Base-by-base conservation (phyloP, 2,113 vertebrate species). In the Riparia riparia region DNA sequence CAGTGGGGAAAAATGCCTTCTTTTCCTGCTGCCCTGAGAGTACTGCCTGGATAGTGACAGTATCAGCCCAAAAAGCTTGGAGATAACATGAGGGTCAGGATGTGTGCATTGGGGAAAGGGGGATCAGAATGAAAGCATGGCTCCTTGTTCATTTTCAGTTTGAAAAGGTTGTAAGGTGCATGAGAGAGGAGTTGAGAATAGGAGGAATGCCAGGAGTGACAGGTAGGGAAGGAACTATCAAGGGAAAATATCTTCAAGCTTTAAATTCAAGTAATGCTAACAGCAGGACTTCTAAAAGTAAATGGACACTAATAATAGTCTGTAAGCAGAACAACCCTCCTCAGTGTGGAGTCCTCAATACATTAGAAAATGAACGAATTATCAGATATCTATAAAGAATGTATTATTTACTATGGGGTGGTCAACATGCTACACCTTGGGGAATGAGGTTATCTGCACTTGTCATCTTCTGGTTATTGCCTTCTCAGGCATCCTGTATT, bases 261-360 rank as follows among this genome's bases (percentile, higher is more conserved):
- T 61, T 39, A 51, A 50, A 64, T 83, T 56, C 8, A 44, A 12
- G 20, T 20, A 53, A 41, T 53, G 20, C 18, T 34, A 72, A 83
- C 16, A 77, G 41, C 26, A 77, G 3, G 24, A 44, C 9, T 31
- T 31, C 37, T 9, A 28, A 44, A 94, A 83, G 12, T 17, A 56
- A 81, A 56, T 8, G 10, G 12, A 5, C 7, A 5, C 18, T 54
- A 41, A 17, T 10, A 58, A 57, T 28, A 64, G 70, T 1, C 34
- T 71, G 31, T 50, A 66, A 82, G 19, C 19, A 88, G 42, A 70
- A 44, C 29, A 64, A 9, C 1, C 6, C 2, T 7, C 6, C 37
- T 0, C 45, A 32, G 28, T 3, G 5, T 19, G 11, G 20, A 74
- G 17, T 49, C 20, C 24, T 39, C 1, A 3, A 3, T 19, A 31